phyloP scores from a whole-genome alignment of 2,888 invertebrate genomes.

The Choristoneura rosaceana region DNA sequence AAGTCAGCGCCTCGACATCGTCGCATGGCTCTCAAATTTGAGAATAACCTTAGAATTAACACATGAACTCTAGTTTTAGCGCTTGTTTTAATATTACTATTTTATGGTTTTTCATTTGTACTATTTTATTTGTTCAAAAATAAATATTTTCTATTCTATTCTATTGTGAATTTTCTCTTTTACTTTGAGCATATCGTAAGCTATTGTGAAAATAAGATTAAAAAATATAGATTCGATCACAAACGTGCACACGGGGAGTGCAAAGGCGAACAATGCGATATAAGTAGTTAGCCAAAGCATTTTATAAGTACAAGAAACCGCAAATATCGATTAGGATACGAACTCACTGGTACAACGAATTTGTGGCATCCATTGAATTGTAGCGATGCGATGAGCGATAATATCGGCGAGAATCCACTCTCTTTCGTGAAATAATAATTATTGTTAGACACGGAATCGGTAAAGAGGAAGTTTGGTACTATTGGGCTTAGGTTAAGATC shows the following conservation, averaged over 20 bases:
- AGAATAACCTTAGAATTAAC: too few relatives aligned
- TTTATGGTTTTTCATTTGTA: too few relatives aligned
- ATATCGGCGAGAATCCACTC: constrained; percentile 62
- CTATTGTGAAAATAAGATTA: too few relatives aligned
- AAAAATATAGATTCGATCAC: not conserved
- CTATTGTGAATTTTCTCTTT: too few relatives aligned
- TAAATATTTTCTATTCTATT: too few relatives aligned
- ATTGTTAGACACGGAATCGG: constrained; percentile 50
- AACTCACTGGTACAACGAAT: constrained; percentile 49
- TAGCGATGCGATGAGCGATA: constrained; percentile 64
- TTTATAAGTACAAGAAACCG: constrained; percentile 24
- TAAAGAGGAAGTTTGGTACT: constrained; percentile 47
- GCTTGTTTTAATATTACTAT: too few relatives aligned
- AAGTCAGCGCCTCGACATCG: too few relatives aligned
- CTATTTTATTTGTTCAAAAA: too few relatives aligned
- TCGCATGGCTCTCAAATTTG: too few relatives aligned
- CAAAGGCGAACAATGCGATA: not conserved
- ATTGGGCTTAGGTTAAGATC: constrained; percentile 11
- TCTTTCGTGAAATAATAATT: constrained; percentile 62
- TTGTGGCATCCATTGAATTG: constrained; percentile 64
- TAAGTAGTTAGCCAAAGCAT: not conserved
- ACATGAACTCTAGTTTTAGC: too few relatives aligned
- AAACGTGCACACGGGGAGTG: not conserved
- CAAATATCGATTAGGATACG: constrained; percentile 27
- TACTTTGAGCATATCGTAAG: too few relatives aligned